Percentiles rank a stretch among this genome's conserved stretches.
Evolutionary conservation across 1,140 invertebrate genomes (phyloP).

Genomic region (Drosophila serrata): DNA sequence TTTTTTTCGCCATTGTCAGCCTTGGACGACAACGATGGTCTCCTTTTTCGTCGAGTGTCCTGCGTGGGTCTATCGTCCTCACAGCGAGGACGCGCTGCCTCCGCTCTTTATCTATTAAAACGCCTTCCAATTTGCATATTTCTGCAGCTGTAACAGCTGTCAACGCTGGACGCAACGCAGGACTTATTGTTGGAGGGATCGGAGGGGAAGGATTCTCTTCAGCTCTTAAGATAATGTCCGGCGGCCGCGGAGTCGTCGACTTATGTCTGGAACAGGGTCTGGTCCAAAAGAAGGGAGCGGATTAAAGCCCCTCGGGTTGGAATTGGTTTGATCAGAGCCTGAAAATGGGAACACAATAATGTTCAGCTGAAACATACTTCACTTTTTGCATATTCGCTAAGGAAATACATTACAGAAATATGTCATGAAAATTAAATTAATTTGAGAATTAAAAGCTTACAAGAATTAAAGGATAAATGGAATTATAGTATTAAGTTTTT

Average conservation of each 20-base stretch:
- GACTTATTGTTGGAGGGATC: conserved; percentile 71
- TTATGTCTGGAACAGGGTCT: conserved; percentile 39
- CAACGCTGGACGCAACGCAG: conserved; percentile 67
- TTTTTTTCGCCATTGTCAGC: conserved; percentile 58
- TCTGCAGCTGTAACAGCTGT: conserved; percentile 82
- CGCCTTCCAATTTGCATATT: conserved; percentile 83
- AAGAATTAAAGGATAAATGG: background rate
- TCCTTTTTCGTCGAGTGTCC: conserved; percentile 77
- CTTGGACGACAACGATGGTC: conserved; percentile 28
- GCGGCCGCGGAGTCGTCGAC: conserved; percentile 16
- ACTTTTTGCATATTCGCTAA: background rate
- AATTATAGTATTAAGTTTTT: no score
- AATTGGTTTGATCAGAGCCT: background rate
- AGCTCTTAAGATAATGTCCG: conserved; percentile 72
- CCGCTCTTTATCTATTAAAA: conserved; percentile 82
- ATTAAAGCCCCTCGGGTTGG: conserved; percentile 60
- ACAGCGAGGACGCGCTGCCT: conserved; percentile 63
- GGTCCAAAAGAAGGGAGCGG: conserved; percentile 48
- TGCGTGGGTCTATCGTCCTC: conserved; percentile 39
- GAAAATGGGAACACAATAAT: conserved; percentile 7
- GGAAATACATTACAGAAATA: background rate
- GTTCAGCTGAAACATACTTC: conserved; percentile 1
- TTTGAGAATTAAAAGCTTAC: background rate
- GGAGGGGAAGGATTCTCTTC: conserved; percentile 24
- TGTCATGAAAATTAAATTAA: background rate